Evolutionary conservation across 2,888 invertebrate species (phyloP).

Genomic region (Agrotis ipsilon): DNA sequence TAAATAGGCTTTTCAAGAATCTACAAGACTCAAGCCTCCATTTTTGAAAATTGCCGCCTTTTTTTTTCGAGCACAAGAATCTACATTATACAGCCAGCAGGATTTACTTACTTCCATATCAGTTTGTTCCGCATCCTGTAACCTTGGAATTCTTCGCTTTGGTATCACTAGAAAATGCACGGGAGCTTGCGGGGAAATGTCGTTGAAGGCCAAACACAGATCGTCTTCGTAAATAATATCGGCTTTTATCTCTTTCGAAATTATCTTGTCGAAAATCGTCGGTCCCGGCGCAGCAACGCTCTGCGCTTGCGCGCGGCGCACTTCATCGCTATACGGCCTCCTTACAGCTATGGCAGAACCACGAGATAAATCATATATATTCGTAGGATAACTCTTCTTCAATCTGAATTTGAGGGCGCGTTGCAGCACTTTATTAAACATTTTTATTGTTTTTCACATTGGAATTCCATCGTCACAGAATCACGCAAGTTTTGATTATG

Average conservation of each 20-base stretch:
- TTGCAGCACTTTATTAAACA: constrained; percentile 88
- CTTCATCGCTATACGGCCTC: constrained; percentile 86
- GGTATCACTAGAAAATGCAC: constrained; percentile 96
- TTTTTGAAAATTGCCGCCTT: constrained; percentile 29
- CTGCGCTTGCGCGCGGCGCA: constrained; percentile 82
- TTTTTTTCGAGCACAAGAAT: constrained; percentile 7
- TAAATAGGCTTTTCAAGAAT: too few species aligned
- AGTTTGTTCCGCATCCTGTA: constrained; percentile 91
- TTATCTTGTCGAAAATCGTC: constrained; percentile 95
- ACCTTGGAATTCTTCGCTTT: constrained; percentile 93
- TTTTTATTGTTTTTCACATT: constrained; percentile 73
- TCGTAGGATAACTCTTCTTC: constrained; percentile 87
- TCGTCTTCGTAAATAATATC: constrained; percentile 96
- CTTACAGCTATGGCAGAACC: constrained; percentile 83
- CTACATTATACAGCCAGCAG: constrained; percentile 21
- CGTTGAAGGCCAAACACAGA: constrained; percentile 95
- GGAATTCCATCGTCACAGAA: constrained; percentile 64
- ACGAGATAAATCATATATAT: constrained; percentile 86
- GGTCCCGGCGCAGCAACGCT: constrained; percentile 80
- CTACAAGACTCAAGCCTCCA: too few species aligned
- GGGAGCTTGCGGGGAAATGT: constrained; percentile 95
- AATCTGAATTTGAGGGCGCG: constrained; percentile 86
- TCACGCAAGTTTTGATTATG: constrained; percentile 46
- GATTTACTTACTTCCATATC: constrained; percentile 90
- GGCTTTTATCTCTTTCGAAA: constrained; percentile 94